Conservation (phyloP, 1,140 invertebrate species). For the Phortica variegata region DNA sequence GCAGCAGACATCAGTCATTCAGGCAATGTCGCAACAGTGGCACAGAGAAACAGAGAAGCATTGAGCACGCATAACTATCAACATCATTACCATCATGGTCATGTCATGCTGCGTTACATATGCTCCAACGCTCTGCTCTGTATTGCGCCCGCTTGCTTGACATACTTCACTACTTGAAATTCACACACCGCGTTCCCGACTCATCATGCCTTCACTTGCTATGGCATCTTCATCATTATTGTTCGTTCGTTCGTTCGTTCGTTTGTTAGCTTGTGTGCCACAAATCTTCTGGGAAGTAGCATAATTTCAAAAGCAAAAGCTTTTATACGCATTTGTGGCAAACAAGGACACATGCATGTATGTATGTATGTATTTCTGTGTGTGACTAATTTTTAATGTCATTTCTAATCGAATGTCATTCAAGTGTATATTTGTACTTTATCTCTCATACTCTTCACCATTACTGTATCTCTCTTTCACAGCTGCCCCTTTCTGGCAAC, state of each 20-base stretch:
- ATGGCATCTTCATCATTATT: too few relatives aligned
- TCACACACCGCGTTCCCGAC: too few relatives aligned
- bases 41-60: slow-evolving; percentile 1
- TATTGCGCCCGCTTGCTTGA: too few relatives aligned
- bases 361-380: neutral
- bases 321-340: neutral
- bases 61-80: slow-evolving; percentile 10
- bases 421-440: too few relatives aligned
- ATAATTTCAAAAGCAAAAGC: too few relatives aligned
- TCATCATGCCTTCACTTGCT: too few relatives aligned
- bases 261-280: neutral
- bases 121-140: slow-evolving; percentile 10
- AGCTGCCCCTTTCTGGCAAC: slow-evolving; percentile 85
- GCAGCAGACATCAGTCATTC: neutral
- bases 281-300: too few relatives aligned
- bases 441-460: neutral
- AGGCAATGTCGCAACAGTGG: neutral
- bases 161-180: too few relatives aligned
- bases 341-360: neutral
- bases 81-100: neutral
- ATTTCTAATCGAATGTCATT: too few relatives aligned
- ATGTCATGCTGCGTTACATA: slow-evolving; percentile 16
- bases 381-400: too few relatives aligned
- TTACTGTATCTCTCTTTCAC: too few relatives aligned
- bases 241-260: neutral